Evolutionary conservation across 2,888 invertebrate genomes (phyloP).

Genomic region (Coelogynopora nodosa): DNA sequence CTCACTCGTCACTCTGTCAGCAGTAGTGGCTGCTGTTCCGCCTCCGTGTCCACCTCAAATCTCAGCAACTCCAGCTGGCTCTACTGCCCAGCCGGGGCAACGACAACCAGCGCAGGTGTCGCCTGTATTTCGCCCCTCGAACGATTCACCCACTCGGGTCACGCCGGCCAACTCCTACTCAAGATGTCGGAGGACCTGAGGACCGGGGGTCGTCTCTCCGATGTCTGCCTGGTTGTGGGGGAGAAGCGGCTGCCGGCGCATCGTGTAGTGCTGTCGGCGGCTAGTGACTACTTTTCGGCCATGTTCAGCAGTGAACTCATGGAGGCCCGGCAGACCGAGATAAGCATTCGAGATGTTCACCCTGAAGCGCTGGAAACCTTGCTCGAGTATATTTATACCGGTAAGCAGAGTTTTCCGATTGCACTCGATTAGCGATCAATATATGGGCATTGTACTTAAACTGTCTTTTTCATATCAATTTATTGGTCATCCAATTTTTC

Average conservation of each 20-base stretch:
- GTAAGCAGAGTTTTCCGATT: too few relatives aligned
- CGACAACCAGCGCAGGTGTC: background rate
- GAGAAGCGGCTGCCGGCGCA: conserved; percentile 72
- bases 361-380: conserved; percentile 79
- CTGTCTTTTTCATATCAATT: conserved; percentile 21
- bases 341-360: conserved; percentile 78
- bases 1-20: background rate
- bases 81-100: background rate
- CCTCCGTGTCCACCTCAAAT: background rate
- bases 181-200: background rate
- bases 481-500: background rate
- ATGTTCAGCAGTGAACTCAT: conserved; percentile 86
- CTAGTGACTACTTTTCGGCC: conserved; percentile 87
- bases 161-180: background rate
- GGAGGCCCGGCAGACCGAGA: conserved; percentile 77
- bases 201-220: conserved; percentile 57
- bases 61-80: conserved; percentile 3
- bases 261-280: conserved; percentile 78
- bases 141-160: conserved; percentile 7
- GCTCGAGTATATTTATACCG: conserved; percentile 85
- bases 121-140: background rate
- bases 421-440: too few relatives aligned
- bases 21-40: background rate
- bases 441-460: too few relatives aligned
- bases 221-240: conserved; percentile 79